These are phyloP conservation scores for Stomatorhinus walkeri DNA, from an alignment of 2,797 vertebrate genomes.

Conservation along the genomic window DNA sequence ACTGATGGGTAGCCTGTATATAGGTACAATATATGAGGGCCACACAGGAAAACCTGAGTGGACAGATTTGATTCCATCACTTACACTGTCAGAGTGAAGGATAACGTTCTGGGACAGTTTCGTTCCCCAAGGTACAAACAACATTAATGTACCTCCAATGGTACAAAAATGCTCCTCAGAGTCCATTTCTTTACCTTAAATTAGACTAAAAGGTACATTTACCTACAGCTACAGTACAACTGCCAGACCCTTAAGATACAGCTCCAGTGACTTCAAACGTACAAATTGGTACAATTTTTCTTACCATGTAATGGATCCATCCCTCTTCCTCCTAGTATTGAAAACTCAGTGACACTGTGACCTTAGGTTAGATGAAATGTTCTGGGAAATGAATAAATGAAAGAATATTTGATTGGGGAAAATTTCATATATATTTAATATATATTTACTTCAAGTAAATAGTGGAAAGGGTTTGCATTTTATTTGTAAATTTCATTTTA, in stretches of 20 bases:
- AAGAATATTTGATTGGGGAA: neutral
- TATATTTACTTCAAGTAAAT: neutral
- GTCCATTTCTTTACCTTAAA: neutral
- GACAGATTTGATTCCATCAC: neutral
- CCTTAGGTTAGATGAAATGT: neutral
- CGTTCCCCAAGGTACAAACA: neutral
- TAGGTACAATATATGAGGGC: neutral
- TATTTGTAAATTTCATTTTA: neutral
- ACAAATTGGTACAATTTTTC: neutral
- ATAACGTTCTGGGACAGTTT: neutral
- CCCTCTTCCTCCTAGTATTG: too few relatives aligned
- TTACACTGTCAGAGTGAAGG: neutral
- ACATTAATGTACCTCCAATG: neutral
- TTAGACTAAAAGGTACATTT: neutral
- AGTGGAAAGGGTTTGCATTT: conserved; percentile 2
- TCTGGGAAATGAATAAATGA: neutral
- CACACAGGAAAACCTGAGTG: neutral
- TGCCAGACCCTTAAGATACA: neutral
- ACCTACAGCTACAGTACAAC: neutral
- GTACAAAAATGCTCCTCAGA: neutral
- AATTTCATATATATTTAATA: neutral
- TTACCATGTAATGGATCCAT: too few relatives aligned
- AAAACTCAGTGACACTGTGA: neutral
- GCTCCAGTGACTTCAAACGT: neutral
- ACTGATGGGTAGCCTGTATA: neutral